phyloP scores from a whole-genome alignment of 1,140 invertebrate species.

The Ridgeia piscesae region DNA sequence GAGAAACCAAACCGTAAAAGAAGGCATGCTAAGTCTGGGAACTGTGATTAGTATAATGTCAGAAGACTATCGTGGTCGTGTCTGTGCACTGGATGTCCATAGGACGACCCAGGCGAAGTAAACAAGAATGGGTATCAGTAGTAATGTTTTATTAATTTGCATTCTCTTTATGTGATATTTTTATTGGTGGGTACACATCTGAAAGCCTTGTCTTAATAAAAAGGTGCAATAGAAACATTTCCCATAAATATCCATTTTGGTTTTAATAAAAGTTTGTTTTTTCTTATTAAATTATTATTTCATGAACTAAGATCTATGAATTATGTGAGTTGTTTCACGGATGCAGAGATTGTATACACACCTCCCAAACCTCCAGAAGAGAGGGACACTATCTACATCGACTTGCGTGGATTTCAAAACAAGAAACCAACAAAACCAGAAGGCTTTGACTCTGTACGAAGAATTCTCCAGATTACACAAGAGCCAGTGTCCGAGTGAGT shows the following conservation, averaged over 20 bases:
- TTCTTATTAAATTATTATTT: background rate
- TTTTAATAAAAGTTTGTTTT: background rate
- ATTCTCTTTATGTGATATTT: background rate
- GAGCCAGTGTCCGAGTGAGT: background rate
- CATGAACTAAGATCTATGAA: background rate
- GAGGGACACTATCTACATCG: conserved; percentile 47
- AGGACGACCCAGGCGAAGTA: background rate
- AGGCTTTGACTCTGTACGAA: conserved; percentile 42
- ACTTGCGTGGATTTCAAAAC: conserved; percentile 48
- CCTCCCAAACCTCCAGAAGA: conserved; percentile 20
- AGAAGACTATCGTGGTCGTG: too few relatives aligned
- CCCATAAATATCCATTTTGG: background rate
- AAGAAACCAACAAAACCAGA: conserved; percentile 41
- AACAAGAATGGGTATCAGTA: background rate
- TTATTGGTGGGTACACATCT: background rate
- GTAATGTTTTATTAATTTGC: background rate
- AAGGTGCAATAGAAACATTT: background rate
- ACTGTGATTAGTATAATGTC: too few relatives aligned
- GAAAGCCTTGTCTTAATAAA: background rate
- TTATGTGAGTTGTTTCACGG: background rate
- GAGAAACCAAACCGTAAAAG: too few relatives aligned
- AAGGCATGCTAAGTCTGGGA: too few relatives aligned
- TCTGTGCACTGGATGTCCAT: too few relatives aligned
- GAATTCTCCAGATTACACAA: conserved; percentile 40
- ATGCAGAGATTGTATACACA: background rate